Percentiles rank a stretch among this genome's conserved stretches.
Evolutionary conservation across 2,888 invertebrate genomes (phyloP).

Genomic region (Odontocerum albicorne): DNA sequence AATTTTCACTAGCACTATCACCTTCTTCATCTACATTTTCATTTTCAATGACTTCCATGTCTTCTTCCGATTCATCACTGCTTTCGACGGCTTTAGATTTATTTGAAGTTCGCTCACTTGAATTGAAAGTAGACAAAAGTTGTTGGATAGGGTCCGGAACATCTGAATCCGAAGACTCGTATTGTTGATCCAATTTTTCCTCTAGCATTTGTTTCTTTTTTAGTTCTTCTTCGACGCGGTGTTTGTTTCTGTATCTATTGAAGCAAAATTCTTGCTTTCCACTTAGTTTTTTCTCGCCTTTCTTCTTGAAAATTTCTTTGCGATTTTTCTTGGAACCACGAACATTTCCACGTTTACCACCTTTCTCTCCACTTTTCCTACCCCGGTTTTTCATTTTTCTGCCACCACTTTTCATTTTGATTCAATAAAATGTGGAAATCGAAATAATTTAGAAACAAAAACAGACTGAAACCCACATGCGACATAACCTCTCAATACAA

Average conservation of each 20-base stretch:
- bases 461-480: too few species aligned
- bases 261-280: slow-evolving; percentile 52
- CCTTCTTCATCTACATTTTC: slow-evolving; percentile 27
- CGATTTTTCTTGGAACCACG: slow-evolving; percentile 18
- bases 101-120: slow-evolving; percentile 36
- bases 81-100: slow-evolving; percentile 44
- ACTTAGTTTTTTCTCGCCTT: slow-evolving; percentile 42
- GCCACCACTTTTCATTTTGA: background rate
- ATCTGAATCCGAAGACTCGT: slow-evolving; percentile 50
- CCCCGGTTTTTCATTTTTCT: slow-evolving; percentile 39
- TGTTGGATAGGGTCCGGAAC: slow-evolving; percentile 53
- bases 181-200: slow-evolving; percentile 43
- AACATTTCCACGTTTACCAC: slow-evolving; percentile 17
- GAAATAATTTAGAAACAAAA: too few species aligned
- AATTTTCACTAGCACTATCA: too few species aligned
- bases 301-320: slow-evolving; percentile 23
- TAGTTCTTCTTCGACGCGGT: slow-evolving; percentile 53
- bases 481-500: too few species aligned
- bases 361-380: slow-evolving; percentile 42
- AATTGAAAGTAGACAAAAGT: slow-evolving; percentile 55
- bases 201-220: slow-evolving; percentile 50
- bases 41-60: slow-evolving; percentile 27
- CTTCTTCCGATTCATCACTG: slow-evolving; percentile 39
- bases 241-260: slow-evolving; percentile 55
- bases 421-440: background rate